Evolutionary conservation across 2,888 invertebrate species (phyloP).

Genomic region (Monopis laevigella): DNA sequence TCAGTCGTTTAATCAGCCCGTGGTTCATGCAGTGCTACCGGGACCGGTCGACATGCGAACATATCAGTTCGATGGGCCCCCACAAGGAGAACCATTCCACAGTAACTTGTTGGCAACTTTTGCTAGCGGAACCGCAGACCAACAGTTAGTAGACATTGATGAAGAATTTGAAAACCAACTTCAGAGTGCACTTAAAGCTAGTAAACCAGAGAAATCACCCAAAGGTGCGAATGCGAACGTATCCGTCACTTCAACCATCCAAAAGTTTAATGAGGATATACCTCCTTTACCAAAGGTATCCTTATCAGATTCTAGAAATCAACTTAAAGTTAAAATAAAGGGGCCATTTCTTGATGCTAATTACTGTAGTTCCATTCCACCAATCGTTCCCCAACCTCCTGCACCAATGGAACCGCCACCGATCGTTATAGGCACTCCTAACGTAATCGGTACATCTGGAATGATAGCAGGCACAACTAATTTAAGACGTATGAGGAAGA

Average conservation of each 20-base stretch:
- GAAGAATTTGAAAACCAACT: constrained; percentile 83
- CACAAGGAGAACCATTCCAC: constrained; percentile 68
- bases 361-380: constrained; percentile 71
- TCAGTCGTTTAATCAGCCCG: constrained; percentile 29
- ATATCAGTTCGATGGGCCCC: constrained; percentile 73
- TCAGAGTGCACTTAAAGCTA: constrained; percentile 72
- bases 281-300: constrained; percentile 73
- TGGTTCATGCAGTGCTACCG: constrained; percentile 79
- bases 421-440: constrained; percentile 44
- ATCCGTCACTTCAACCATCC: constrained; percentile 36
- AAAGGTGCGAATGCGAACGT: constrained; percentile 18
- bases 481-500: constrained; percentile 87
- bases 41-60: constrained; percentile 93
- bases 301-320: constrained; percentile 82
- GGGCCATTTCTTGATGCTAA: constrained; percentile 84
- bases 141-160: constrained; percentile 76
- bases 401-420: constrained; percentile 43
- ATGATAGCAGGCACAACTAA: constrained; percentile 74
- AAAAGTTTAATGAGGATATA: constrained; percentile 1
- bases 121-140: constrained; percentile 74
- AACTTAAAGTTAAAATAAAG: constrained; percentile 90
- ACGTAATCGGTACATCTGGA: constrained; percentile 43
- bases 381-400: constrained; percentile 66
- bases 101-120: constrained; percentile 74
- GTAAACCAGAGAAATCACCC: constrained; percentile 41